Evolutionary conservation across 2,888 invertebrate genomes (phyloP), one percentile per base, ranked within the genome.

Genomic region (Pristionchus maxplancki): DNA sequence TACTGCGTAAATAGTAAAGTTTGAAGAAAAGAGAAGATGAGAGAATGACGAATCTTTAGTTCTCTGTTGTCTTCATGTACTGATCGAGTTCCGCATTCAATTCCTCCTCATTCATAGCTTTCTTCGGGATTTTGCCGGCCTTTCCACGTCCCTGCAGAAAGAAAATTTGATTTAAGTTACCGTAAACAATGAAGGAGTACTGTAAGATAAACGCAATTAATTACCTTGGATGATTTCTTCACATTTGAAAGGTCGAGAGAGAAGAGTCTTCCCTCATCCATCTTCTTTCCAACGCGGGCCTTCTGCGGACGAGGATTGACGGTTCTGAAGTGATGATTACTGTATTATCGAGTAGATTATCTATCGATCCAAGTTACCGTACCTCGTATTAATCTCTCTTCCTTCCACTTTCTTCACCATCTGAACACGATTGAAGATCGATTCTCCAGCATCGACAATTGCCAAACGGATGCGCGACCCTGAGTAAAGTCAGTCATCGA

Each of bases 381-480:
- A 87, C 78, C 87, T 31, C 53, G 53, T 87, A 53, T 87, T 48
- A n/a, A 71, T 74, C 1, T 34, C 44, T 87, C 17, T 50, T 3
- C 9, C 87, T 34, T 44, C 44, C 8, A 87, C 74, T 40, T 74
- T 74, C 71, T 40, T 50, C 20, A 31, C 37, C 3, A 20, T 58
- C 15, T 50, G 20, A 40, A 87, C 78, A 24, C 87, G 74, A 37
- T 58, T 48, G 44, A 50, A 50, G 74, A 78, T 40, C 28, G 48
- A 48, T 5, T 13, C 50, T 9, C 9, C 31, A 24, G 53, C 40
- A 9, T 74, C 74, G 20, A 87, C 78, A 34, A 87, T 71, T 2
- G 40, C 87, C 87, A 87, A 31, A 8, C 13, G 24, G 87, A 87
- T 44, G n/a, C 40, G 48, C 0, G 74, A 44, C 4, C 87, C 87